Evolutionary conservation across 2,888 invertebrate species (phyloP).

Genomic region (Aphrophora alni): DNA sequence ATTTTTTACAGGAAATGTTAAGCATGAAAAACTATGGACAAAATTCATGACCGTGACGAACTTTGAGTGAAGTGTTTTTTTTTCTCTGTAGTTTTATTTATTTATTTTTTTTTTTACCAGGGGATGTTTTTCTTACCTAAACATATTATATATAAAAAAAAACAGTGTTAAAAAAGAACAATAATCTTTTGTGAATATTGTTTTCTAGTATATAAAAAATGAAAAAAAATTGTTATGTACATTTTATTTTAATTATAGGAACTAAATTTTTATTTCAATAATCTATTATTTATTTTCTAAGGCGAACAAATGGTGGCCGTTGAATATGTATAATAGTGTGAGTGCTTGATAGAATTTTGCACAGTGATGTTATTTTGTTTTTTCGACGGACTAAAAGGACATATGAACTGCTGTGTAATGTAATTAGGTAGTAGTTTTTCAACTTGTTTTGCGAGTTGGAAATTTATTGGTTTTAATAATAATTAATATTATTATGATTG

Average conservation of each 20-base stretch:
- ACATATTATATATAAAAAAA: slow-evolving; percentile 23
- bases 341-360: slow-evolving; percentile 11
- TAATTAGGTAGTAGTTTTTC: neutral
- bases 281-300: slow-evolving; percentile 36
- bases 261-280: slow-evolving; percentile 30
- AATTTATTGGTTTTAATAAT: slow-evolving; percentile 36
- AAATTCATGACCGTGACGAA: neutral
- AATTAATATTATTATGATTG: slow-evolving; percentile 37
- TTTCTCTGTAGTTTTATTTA: slow-evolving; percentile 25
- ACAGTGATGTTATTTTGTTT: neutral
- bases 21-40: neutral
- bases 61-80: slow-evolving; percentile 15
- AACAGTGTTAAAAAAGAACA: neutral
- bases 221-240: slow-evolving; percentile 32
- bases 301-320: slow-evolving; percentile 19
- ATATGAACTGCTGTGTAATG: neutral
- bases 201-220: slow-evolving; percentile 4
- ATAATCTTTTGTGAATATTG: slow-evolving; percentile 25
- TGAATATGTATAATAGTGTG: neutral
- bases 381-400: neutral
- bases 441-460: slow-evolving; percentile 19
- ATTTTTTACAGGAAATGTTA: neutral
- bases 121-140: slow-evolving; percentile 39
- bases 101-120: slow-evolving; percentile 35
- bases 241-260: slow-evolving; percentile 29